Evolutionary conservation across 2,113 vertebrate species (phyloP), one percentile per base, ranked within the genome.

Genomic region (Piaya cayana): DNA sequence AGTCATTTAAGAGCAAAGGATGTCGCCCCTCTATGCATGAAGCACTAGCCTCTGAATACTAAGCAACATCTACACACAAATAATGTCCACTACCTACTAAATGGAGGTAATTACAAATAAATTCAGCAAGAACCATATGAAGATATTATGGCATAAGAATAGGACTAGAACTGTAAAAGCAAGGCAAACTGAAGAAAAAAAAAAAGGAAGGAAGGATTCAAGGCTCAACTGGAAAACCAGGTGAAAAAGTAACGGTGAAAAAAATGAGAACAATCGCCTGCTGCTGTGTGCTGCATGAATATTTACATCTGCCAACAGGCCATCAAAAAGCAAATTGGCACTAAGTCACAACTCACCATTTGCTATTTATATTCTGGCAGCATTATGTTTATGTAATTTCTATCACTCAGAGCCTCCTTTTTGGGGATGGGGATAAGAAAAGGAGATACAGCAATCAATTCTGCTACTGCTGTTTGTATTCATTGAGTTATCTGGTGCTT

Each of bases 361-460:
- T 88, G 81, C 86, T 95, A 94, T 96, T 97, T 95, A 86, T 96
- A 94, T 86, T 90, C 78, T 82, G 70, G 58, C 63, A 91, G 76
- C 3, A 2, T 88, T 84, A 86, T 36, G 64, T 75, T 93, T 86
- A 79, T 77, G 65, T 65, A 92, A 91, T 91, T 95, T 78, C 67
- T 90, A 87, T 91, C 89, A 84, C 32, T 72, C 75, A 91, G 87
- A 78, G 60, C 15, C 83, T 87, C 62, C 29, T 79, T 90, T 94
- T 82, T 55, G 60, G 47, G 37, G 47, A 79, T 50, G n/a, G 5
- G 60, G 64, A 77, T 77, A 90, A 90, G 90, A 82, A 92, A 83
- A 69, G 29, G 7, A 78, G 82, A 86, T 82, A 84, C 0, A 83
- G 45, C 70, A 82, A 86, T 71, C 76, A 62, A 50, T 81, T 71